Evolutionary conservation across 2,888 invertebrate genomes (phyloP), one percentile per base, ranked within the genome.

Genomic region (Xestia c-nigrum): DNA sequence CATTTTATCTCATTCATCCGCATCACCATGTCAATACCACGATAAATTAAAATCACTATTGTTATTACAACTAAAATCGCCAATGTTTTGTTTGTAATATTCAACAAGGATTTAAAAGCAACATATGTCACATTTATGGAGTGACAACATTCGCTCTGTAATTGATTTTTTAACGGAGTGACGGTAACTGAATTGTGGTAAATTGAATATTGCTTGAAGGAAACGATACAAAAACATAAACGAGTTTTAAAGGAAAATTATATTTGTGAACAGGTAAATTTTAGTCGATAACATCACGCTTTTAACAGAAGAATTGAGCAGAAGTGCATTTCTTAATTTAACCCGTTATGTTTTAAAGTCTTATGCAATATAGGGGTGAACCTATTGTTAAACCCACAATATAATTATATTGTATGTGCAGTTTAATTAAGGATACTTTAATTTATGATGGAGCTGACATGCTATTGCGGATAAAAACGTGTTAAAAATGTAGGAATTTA

Each of bases 111-210:
- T 50, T 61, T 40, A 63, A 40, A 61, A 64, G 12, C 46, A 38
- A 80, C 63, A 55, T 43, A 14, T 24, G 47, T 80, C 21, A 71
- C 12, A 80, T 38, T 38, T 55, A 80, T 65, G 50, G 50, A 57
- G 10, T 80, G 47, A 57, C 55, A 31, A 52, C 55, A 72, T 38
- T 65, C n/a, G 50, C 50, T 43, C 43, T 50, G 40, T 73, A 81
- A 73, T 78, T 78, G 81, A 72, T 81, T 78, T 81, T 14, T 65
- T 81, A 73, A 65, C 59, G 19, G 31, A 50, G 24, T 73, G 64
- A 52, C 76, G 76, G 59, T 74, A 78, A 81, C 57, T 65, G 47
- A 57, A 31, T 64, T 71, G 57, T 38, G 50, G 38, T 14, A 55
- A 80, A 83, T 82, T 77, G 61, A 75, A 83, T 31, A 31, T 67